Percentiles rank a stretch among this genome's conserved stretches.
These are phyloP conservation scores for Papilio gigon DNA, from an alignment of 2,888 invertebrate species.

Conservation along the genomic window DNA sequence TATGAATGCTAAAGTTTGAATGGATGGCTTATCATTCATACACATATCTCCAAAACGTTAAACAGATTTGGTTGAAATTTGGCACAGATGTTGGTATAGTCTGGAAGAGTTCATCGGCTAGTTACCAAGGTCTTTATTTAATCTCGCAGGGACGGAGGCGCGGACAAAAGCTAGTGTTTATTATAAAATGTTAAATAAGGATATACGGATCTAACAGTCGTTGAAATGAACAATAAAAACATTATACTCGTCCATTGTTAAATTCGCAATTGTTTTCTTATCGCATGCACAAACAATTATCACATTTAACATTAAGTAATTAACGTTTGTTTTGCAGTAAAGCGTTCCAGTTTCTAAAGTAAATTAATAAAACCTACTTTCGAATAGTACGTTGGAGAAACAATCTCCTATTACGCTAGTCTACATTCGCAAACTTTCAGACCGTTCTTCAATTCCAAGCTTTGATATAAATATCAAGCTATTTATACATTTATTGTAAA, in stretches of 20 bases:
- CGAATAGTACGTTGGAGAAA: conserved; percentile 6
- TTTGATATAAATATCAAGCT: conserved; percentile 9
- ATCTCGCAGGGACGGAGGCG: no score
- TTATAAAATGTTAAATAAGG: neutral
- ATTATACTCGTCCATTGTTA: neutral
- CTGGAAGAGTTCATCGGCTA: no score
- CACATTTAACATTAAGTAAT: neutral
- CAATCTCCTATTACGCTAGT: conserved; percentile 24
- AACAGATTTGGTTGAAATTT: no score
- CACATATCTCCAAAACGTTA: no score
- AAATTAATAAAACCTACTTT: conserved; percentile 25
- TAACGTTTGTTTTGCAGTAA: neutral
- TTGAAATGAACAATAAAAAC: neutral
- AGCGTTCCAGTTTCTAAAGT: neutral
- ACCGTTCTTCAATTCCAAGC: conserved; percentile 8
- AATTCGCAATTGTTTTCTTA: conserved; percentile 2
- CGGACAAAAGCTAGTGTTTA: no score
- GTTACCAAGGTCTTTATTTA: no score
- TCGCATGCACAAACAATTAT: neutral
- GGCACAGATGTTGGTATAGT: no score
- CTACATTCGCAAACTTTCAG: conserved; percentile 20
- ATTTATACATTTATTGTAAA: neutral
- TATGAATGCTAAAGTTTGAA: no score
- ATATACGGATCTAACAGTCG: neutral
- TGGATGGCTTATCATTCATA: no score